phyloP scores from a whole-genome alignment of 2,797 vertebrate genomes.

The Dermochelys coriacea region DNA sequence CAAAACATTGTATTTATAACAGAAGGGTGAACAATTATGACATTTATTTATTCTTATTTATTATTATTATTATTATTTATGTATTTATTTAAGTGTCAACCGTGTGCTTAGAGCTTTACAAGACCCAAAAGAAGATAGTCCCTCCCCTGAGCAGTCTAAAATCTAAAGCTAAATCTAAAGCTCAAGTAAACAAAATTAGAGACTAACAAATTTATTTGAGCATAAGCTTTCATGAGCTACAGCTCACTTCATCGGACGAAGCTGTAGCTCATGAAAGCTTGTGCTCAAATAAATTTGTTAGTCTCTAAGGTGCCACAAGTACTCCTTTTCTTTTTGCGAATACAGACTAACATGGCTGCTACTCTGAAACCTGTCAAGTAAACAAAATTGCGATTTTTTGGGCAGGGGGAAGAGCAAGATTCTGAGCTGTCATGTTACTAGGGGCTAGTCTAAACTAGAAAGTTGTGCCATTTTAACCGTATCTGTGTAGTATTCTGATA shows the following conservation, averaged over 20 bases:
- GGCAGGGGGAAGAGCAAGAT: background rate
- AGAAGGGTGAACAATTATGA: background rate
- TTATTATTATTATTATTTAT: background rate
- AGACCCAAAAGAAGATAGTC: rapidly evolving
- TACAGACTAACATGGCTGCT: too few relatives aligned
- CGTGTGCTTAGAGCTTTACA: background rate
- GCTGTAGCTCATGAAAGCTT: too few relatives aligned
- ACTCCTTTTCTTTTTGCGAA: too few relatives aligned
- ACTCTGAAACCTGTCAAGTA: too few relatives aligned
- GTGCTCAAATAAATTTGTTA: too few relatives aligned
- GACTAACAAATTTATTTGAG: too few relatives aligned
- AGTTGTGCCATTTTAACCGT: background rate
- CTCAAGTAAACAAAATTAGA: background rate
- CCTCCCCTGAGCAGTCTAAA: background rate
- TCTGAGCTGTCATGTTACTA: background rate
- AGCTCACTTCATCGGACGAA: too few relatives aligned
- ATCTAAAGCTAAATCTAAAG: background rate
- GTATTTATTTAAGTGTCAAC: background rate
- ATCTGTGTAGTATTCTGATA: too few relatives aligned
- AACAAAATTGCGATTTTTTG: background rate
- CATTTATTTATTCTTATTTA: background rate
- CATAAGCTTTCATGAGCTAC: too few relatives aligned
- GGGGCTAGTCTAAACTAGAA: background rate
- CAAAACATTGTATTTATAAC: background rate
- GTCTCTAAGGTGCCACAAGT: too few relatives aligned